Evolutionary conservation across 2,797 vertebrate species (phyloP).

Genomic region (Amblyraja radiata): DNA sequence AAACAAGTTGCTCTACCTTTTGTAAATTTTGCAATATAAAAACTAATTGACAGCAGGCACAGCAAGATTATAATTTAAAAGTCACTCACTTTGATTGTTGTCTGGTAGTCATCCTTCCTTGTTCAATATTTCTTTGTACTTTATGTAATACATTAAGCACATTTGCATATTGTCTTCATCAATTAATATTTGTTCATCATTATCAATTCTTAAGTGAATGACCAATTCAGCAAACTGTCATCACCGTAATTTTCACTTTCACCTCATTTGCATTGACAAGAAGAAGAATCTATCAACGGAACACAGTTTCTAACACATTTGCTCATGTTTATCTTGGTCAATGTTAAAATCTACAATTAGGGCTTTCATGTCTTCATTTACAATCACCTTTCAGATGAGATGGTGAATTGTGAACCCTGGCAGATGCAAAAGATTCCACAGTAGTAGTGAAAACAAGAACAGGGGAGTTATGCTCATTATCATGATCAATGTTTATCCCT

Average conservation of each 20-base stretch:
- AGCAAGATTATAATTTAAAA: background rate
- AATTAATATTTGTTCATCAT: conserved; percentile 19
- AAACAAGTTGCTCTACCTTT: background rate
- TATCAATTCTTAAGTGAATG: background rate
- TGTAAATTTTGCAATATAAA: background rate
- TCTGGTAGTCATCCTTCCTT: conserved; percentile 2
- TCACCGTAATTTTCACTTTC: conserved; percentile 3
- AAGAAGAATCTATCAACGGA: background rate
- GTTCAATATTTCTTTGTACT: background rate
- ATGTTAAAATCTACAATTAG: background rate
- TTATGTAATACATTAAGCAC: background rate
- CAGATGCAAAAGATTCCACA: too few species aligned
- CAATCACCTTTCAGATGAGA: background rate
- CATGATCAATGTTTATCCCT: too few species aligned
- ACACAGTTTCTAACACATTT: background rate
- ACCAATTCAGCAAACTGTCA: background rate
- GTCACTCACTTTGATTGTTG: background rate
- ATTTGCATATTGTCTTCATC: background rate
- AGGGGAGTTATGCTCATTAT: too few species aligned
- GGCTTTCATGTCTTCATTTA: background rate
- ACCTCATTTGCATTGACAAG: background rate
- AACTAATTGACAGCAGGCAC: background rate
- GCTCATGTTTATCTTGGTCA: background rate
- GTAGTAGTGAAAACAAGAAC: too few species aligned
- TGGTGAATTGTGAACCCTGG: too few species aligned